Evolutionary conservation across 2,888 invertebrate genomes (phyloP), one percentile per base, ranked within the genome.

Genomic region (Epistrophe grossulariae): DNA sequence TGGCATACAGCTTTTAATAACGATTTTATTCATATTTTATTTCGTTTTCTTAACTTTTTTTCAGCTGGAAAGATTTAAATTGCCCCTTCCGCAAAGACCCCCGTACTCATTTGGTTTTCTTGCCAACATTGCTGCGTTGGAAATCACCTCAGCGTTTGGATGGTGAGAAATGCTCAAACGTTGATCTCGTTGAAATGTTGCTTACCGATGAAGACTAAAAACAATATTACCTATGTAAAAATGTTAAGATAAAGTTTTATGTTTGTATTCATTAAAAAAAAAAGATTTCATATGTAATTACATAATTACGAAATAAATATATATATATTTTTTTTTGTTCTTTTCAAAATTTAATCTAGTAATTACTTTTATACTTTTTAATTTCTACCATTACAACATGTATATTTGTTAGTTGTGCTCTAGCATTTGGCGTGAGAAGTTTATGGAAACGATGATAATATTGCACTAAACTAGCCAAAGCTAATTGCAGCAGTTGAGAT

Each of bases 361-460:
- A 99, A 93, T 96, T 97, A 9, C 98, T 98, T 94, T 99, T 99
- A 93, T 99, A 99, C 94, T 99, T 99, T 93, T 99, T 99, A 88
- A 99, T 97, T 94, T 99, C 99, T 2, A 99, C 98, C 98, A 99
- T 99, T 82, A 99, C 97, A 83, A 99, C 98, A 94, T 99, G 99
- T 91, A 99, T 98, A 92, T 99, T 99, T 5, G 99, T 98, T 73
- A 99, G 94, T 92, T 99, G 98, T 9, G 97, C 96, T 88, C 97
- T 94, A 0, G 96, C 95, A 91, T 96, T 96, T 19, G 98, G 97
- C 10, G 97, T 96, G 28, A 99, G 93, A 28, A 99, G 94, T 93
- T 99, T 99, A 90, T 98, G 98, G 92, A 99, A 99, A 90, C 98
- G 95, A 92, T 99, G 98, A 92, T 99, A 99, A 94, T 99, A 99